Evolutionary conservation across 2,797 vertebrate genomes (phyloP).

Genomic region (Erithacus rubecula): DNA sequence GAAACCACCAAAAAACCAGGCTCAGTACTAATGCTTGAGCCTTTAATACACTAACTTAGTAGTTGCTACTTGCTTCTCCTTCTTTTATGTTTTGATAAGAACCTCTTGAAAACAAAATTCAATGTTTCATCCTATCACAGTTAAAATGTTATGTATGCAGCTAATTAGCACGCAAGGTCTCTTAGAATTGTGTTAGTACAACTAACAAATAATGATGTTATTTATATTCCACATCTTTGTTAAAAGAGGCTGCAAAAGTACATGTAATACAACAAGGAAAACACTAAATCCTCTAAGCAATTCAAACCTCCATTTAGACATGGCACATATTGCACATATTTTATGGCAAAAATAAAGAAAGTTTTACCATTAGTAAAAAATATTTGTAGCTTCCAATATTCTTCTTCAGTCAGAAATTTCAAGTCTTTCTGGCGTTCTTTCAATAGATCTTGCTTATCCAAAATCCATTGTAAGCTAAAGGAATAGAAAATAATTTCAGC

Average conservation of each 20-base stretch:
- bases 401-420: conserved; percentile 95
- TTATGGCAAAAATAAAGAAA: not conserved
- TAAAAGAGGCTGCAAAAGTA: not conserved
- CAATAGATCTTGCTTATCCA: conserved; percentile 98
- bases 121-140: not conserved
- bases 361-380: conserved; percentile 97
- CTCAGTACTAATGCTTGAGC: not conserved
- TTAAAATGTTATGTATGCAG: not conserved
- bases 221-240: not conserved
- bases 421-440: conserved; percentile 98
- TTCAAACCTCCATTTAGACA: not conserved
- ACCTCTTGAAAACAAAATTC: not conserved
- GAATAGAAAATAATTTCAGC: conserved; percentile 42
- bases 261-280: not conserved
- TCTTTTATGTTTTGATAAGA: not conserved
- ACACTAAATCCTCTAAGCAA: not conserved
- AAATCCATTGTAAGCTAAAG: conserved; percentile 95
- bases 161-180: not conserved
- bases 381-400: conserved; percentile 99
- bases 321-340: not conserved
- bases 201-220: not conserved
- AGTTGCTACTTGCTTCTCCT: not conserved
- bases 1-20: not conserved
- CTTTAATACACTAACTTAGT: not conserved
- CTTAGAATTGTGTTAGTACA: not conserved